Base-by-base conservation (phyloP, 2,113 vertebrate species). In the Thalassoma bifasciatum region DNA sequence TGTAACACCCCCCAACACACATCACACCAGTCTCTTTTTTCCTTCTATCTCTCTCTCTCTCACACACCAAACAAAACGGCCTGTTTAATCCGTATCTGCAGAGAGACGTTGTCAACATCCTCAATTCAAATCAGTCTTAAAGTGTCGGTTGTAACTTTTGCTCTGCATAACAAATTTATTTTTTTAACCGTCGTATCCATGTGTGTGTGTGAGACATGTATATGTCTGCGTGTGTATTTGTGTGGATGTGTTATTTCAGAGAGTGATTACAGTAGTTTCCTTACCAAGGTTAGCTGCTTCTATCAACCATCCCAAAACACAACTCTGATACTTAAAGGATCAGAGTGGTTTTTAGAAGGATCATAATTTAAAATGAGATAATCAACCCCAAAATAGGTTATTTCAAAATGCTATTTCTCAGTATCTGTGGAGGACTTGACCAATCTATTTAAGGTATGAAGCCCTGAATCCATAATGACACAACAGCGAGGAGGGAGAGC, bases 111-210 rank as follows among this genome's bases (percentile, higher is more conserved):
- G 40, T 56, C 38, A 1, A 14, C 7, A 10, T 50, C 21, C 14
- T 3, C 19, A 58, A 81, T 81, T 84, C 77, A 82, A 85, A 85
- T 79, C 51, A 75, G 68, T 54, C 52, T 0, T 12, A 77, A 69
- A 36, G 26, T 10, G 38, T 14, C 24, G 57, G 54, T 69, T 64
- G 72, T 75, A 77, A 82, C 84, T 60, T 84, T 40, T 70, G 66
- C 52, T 59, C 51, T n/a, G n/a, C n/a, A n/a, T n/a, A n/a, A n/a
- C n/a, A n/a, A n/a, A n/a, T n/a, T n/a, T n/a, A n/a, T n/a, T n/a
- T n/a, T n/a, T n/a, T n/a, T n/a, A n/a, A n/a, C n/a, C n/a, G n/a
- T n/a, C n/a, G n/a, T n/a, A n/a, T n/a, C n/a, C n/a, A n/a, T n/a
- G n/a, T n/a, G 60, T 42, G 59, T 42, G 53, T 44, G 36, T 37